Base-by-base conservation (phyloP, 92 coral and sea anemone species). In the Porites evermanni region DNA sequence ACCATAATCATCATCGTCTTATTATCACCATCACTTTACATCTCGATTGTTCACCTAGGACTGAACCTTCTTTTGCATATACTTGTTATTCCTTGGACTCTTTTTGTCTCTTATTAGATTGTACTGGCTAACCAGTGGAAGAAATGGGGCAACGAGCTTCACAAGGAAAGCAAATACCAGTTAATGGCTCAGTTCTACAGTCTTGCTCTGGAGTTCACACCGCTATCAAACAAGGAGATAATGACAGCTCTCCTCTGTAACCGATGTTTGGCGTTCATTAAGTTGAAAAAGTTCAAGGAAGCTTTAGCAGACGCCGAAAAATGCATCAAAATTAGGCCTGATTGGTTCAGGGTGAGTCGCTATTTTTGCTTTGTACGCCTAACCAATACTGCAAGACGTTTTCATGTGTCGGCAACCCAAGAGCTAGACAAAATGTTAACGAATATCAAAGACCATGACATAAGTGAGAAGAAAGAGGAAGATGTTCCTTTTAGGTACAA, bases 241-340 rank as follows among this genome's bases (percentile, higher is more conserved):
- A 5, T 53, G 72, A 69, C 89, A 10, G 79, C 83, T 51, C 78
- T 88, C 18, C 91, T 88, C 1, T 83, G 84, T 51, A 88, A 88
- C 79, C 75, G 91, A 1, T 74, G 91, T 60, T 70, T 88, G 64
- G 84, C 88, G 38, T 63, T 64, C 9, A 50, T 66, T 18, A 86
- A 81, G 64, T 67, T 70, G 44, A 21, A 53, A 18, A 73, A 17
- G 64, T 86, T 79, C 53, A 4, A 64, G 0, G 80, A 89, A 17
- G 95, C 95, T 14, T 80, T 86, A 4, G 78, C 59, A 81, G 95
- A 92, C 79, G 95, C 93, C 20, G 14, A 81, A 18, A 21, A 69
- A 47, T 82, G 95, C 81, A 91, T 74, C 23, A 65, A 69, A 72
- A 54, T 72, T 16, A 92, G 64, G 70, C 91, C 93, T 47, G 26